Base-by-base conservation (phyloP, 2,113 vertebrate species). In the Scopus umbretta region DNA sequence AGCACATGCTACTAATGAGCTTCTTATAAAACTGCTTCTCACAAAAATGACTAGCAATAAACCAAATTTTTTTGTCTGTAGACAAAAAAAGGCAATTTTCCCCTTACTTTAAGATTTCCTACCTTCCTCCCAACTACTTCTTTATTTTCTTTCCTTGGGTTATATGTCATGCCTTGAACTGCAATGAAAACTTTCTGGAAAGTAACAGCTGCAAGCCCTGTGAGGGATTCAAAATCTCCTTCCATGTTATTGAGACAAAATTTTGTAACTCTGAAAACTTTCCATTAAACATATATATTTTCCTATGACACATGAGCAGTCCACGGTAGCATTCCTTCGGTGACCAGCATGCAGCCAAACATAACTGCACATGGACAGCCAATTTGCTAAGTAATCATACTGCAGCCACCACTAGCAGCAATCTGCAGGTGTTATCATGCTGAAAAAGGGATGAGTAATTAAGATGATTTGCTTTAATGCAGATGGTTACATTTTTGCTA, bases 291-390 rank as follows among this genome's bases (percentile, higher is more conserved):
- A 13, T 8, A 6, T 5, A 7, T 50, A 32, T 87, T 72, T 82
- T 56, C 49, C 42, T 40, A 10, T 23, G 34, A 32, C 59, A 12
- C 7, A 9, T 1, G 30, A 52, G 34, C 14, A 78, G 83, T 11
- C 49, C 49, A 2, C 11, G 32, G 52, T 4, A 42, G 23, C 9
- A 30, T 16, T 49, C 43, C 26, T 43, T 15, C 58, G 34, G 55
- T 5, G 12, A 32, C 16, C 52, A 84, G 42, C 42, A 16, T 1
- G 10, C 26, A 80, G 56, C 38, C 58, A 16, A 40, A 71, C 5
- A 1, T 13, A 20, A 12, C 12, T 42, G 53, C 29, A 27, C 3
- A 18, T 0, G 25, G 42, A 38, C 11, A 29, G 34, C 9, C 29
- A 4, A 15, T 49, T 26, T 40, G 25, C 52, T 36, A 32, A 45